phyloP scores from a whole-genome alignment of 2,113 vertebrate species.

The Hippocampus barbouri region DNA sequence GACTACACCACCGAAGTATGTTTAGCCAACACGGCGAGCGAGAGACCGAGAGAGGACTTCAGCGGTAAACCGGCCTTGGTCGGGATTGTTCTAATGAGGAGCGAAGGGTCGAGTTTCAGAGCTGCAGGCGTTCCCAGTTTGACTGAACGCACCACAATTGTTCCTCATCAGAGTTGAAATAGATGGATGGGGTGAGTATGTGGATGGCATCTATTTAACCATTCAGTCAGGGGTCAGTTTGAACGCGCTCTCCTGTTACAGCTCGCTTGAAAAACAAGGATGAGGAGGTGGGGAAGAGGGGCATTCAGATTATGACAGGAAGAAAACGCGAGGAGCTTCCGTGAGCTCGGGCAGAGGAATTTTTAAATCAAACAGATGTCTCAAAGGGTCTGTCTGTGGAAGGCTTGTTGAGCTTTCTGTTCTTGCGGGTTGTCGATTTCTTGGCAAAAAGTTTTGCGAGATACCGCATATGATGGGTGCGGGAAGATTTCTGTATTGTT shows the following conservation, averaged over 20 bases:
- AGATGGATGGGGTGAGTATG: conserved; percentile 27
- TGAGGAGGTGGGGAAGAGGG: background rate
- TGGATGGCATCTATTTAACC: conserved; percentile 14
- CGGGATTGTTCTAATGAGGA: conserved; percentile 28
- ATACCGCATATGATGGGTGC: background rate
- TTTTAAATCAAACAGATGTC: conserved; percentile 13
- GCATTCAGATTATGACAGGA: conserved; percentile 1
- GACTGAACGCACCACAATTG: conserved; percentile 18
- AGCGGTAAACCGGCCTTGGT: conserved; percentile 20
- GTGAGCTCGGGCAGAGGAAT: conserved; percentile 4
- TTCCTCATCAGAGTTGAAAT: conserved; percentile 20
- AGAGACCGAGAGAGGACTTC: conserved; percentile 23
- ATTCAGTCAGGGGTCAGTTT: conserved; percentile 11
- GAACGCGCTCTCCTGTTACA: conserved; percentile 1
- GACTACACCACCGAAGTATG: conserved; percentile 39
- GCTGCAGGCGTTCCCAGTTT: conserved; percentile 15
- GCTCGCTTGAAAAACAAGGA: conserved; percentile 12
- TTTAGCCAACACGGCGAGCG: conserved; percentile 45
- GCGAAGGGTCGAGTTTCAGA: conserved; percentile 29
- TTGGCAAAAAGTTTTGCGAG: background rate
- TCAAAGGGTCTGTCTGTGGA: background rate
- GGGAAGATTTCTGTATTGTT: background rate
- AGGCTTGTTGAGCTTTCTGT: background rate
- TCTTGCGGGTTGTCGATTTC: background rate
- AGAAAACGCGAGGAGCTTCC: conserved; percentile 13